These are phyloP conservation scores for Sander vitreus DNA, from an alignment of 2,113 vertebrate species.

Conservation along the genomic window DNA sequence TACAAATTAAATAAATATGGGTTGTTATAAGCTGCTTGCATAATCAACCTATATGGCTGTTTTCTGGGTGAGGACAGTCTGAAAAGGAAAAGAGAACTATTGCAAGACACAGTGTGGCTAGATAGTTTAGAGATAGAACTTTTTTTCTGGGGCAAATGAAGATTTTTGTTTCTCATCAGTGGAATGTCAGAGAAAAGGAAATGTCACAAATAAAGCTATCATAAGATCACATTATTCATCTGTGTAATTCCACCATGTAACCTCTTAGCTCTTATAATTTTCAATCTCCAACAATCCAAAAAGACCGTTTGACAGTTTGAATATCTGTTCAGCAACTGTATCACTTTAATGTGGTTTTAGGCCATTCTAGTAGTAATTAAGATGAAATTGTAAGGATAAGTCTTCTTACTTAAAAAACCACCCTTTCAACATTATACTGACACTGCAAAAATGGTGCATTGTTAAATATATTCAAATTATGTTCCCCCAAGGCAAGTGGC, in stretches of 20 bases:
- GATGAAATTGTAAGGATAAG: conserved; percentile 28
- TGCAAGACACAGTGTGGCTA: neutral
- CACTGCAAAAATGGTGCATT: conserved; percentile 55
- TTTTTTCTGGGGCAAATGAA: too few relatives aligned
- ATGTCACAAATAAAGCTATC: conserved; percentile 19
- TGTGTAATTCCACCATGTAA: neutral
- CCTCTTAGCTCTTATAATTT: conserved; percentile 2
- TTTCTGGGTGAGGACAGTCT: too few relatives aligned
- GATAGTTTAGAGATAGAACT: neutral
- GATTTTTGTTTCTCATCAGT: neutral
- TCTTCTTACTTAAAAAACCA: conserved; percentile 40
- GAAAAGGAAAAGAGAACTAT: neutral
- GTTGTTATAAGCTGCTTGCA: too few relatives aligned
- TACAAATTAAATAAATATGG: too few relatives aligned
- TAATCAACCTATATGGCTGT: too few relatives aligned
- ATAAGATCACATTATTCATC: conserved; percentile 9
- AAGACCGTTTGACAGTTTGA: neutral
- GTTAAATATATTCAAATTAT: conserved; percentile 49
- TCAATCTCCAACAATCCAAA: conserved; percentile 3
- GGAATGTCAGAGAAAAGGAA: neutral
- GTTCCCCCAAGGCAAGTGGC: conserved; percentile 34
- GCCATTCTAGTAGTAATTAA: conserved; percentile 48
- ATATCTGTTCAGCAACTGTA: conserved; percentile 17
- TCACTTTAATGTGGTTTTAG: conserved; percentile 38
- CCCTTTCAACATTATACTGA: conserved; percentile 49